phyloP scores from a whole-genome alignment of 1,140 invertebrate genomes.

The Cardiocondyla obscurior region DNA sequence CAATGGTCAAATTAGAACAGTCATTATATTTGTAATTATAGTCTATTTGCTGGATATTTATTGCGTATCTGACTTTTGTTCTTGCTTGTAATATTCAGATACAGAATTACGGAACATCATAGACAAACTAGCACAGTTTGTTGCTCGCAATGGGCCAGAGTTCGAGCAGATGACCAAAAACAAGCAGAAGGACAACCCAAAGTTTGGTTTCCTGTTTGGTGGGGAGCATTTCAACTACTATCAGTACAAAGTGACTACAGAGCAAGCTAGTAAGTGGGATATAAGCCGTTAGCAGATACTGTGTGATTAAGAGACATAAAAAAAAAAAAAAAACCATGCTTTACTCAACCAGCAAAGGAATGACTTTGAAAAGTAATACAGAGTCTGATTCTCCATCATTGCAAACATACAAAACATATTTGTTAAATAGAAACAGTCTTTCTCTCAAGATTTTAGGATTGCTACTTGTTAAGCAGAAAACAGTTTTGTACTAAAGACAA shows the following conservation, averaged over 20 bases:
- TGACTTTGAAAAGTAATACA: constrained; percentile 70
- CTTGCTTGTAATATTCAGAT: constrained; percentile 86
- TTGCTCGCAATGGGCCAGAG: constrained; percentile 98
- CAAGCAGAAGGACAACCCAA: constrained; percentile 98
- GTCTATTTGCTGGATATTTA: not conserved
- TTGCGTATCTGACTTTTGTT: constrained; percentile 50
- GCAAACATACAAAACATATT: constrained; percentile 65
- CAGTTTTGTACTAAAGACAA: constrained; percentile 66
- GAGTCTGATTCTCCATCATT: constrained; percentile 69
- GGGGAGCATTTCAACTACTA: constrained; percentile 98
- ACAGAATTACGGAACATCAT: constrained; percentile 97
- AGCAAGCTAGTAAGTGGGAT: constrained; percentile 92
- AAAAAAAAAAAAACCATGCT: constrained; percentile 58
- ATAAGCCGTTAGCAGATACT: constrained; percentile 77
- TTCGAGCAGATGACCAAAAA: constrained; percentile 99
- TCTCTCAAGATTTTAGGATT: constrained; percentile 73
- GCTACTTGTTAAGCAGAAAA: constrained; percentile 73
- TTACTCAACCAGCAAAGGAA: constrained; percentile 70
- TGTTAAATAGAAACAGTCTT: constrained; percentile 66
- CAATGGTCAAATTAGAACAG: constrained; percentile 16
- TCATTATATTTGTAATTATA: not conserved
- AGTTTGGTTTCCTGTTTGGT: constrained; percentile 98
- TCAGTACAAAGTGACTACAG: constrained; percentile 96
- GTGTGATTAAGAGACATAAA: constrained; percentile 72
- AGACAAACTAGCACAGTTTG: constrained; percentile 99